Conservation (phyloP, 2,888 invertebrate genomes). For the Drosophila monieri region DNA sequence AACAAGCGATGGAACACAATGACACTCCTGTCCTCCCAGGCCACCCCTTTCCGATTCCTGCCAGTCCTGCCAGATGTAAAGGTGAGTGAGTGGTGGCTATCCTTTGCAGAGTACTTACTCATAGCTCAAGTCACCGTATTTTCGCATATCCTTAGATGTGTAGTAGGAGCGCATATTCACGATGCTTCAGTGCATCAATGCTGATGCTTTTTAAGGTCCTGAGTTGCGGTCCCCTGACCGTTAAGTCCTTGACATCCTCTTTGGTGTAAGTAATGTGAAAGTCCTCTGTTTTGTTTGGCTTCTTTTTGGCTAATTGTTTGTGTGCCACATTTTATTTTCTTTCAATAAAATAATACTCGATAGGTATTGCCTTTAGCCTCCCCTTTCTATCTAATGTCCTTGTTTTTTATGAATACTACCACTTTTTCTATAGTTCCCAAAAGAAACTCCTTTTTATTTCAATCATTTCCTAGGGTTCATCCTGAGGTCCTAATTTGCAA, state of each 20-base stretch:
- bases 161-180: slow-evolving; percentile 76
- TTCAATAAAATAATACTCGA: slow-evolving; percentile 63
- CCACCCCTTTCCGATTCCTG: not conserved
- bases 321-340: slow-evolving; percentile 56
- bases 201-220: slow-evolving; percentile 21
- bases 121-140: slow-evolving; percentile 77
- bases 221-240: slow-evolving; percentile 8
- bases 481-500: slow-evolving; percentile 41
- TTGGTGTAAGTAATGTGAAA: slow-evolving; percentile 13
- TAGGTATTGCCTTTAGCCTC: slow-evolving; percentile 4
- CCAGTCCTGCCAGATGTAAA: slow-evolving; percentile 9
- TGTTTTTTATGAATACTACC: not conserved
- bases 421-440: no score
- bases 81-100: not conserved
- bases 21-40: slow-evolving; percentile 5
- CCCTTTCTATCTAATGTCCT: not conserved
- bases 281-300: slow-evolving; percentile 24
- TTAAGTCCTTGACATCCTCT: slow-evolving; percentile 68
- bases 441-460: no score
- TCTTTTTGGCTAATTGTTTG: slow-evolving; percentile 51
- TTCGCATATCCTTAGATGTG: slow-evolving; percentile 72
- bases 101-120: slow-evolving; percentile 70
- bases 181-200: slow-evolving; percentile 30
- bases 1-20: slow-evolving; percentile 51
- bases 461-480: not conserved